A percentile compares a stretch with the other conserved stretches of the same genome.
phyloP scores from a whole-genome alignment of 2,888 invertebrate genomes.

The Anoplius nigerrimus region DNA sequence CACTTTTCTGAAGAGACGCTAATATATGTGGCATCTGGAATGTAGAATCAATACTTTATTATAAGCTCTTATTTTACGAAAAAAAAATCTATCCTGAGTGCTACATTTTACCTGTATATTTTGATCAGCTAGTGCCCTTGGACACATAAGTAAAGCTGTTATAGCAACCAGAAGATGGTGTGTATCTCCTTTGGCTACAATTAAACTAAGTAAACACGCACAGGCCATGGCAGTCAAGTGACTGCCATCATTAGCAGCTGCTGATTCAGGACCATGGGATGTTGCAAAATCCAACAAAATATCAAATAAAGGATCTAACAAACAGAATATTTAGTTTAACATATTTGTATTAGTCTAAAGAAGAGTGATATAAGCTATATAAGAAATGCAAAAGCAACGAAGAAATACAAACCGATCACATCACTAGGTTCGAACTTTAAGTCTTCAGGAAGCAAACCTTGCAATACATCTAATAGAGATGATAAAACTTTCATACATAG shows the following conservation, averaged over 20 bases:
- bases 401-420: constrained; percentile 78
- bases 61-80: neutral
- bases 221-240: constrained; percentile 91
- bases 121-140: constrained; percentile 85
- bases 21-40: constrained; percentile 88
- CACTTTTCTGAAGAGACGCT: constrained; percentile 90
- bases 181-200: constrained; percentile 94
- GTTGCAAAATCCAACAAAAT: constrained; percentile 90
- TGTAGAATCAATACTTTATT: neutral
- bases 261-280: constrained; percentile 79
- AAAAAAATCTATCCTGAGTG: neutral
- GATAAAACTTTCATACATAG: constrained; percentile 92
- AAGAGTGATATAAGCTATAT: neutral
- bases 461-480: constrained; percentile 92
- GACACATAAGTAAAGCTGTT: constrained; percentile 91
- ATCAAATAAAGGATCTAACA: constrained; percentile 88
- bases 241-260: constrained; percentile 80
- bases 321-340: constrained; percentile 12
- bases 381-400: too few species aligned
- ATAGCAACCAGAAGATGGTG: constrained; percentile 92
- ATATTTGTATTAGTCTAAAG: neutral
- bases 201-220: constrained; percentile 92
- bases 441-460: constrained; percentile 92
- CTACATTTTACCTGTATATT: constrained; percentile 81
- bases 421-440: constrained; percentile 87